Conservation (phyloP, 2,888 invertebrate genomes). For the Hylaea fasciaria region DNA sequence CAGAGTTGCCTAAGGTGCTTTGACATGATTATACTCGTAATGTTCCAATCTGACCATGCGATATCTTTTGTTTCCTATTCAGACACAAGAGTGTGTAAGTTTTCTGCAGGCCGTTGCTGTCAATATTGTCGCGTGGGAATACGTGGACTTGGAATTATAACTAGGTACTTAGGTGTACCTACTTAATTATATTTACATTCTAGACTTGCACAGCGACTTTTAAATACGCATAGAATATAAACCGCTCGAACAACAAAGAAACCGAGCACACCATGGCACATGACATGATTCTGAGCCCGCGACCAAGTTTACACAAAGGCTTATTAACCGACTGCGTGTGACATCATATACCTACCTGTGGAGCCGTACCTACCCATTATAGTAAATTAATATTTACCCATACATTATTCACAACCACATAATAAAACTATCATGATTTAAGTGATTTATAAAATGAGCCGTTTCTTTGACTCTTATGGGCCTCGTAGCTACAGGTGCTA, state of each 20-base stretch:
- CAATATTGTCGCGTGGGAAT: slow-evolving; percentile 68
- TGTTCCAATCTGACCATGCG: slow-evolving; percentile 1
- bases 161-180: slow-evolving; percentile 54
- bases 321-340: slow-evolving; percentile 22
- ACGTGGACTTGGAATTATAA: slow-evolving; percentile 60
- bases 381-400: slow-evolving; percentile 31
- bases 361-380: slow-evolving; percentile 11
- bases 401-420: slow-evolving; percentile 13
- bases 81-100: slow-evolving; percentile 4
- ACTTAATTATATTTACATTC: slow-evolving; percentile 66
- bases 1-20: slow-evolving; percentile 2
- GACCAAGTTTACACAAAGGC: slow-evolving; percentile 30
- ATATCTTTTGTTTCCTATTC: slow-evolving; percentile 9
- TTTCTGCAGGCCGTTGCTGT: slow-evolving; percentile 45
- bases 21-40: slow-evolving; percentile 3
- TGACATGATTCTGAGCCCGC: slow-evolving; percentile 19
- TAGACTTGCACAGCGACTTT: slow-evolving; percentile 52
- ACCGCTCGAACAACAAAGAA: slow-evolving; percentile 54
- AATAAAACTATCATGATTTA: neutral
- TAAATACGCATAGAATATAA: slow-evolving; percentile 47
- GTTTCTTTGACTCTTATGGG: slow-evolving; percentile 4
- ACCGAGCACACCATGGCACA: slow-evolving; percentile 23
- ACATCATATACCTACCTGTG: slow-evolving; percentile 30
- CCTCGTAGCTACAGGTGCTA: slow-evolving; percentile 12
- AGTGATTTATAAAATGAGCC: neutral